Evolutionary conservation across 2,113 vertebrate genomes (phyloP).

Genomic region (Zosterops japonicus): DNA sequence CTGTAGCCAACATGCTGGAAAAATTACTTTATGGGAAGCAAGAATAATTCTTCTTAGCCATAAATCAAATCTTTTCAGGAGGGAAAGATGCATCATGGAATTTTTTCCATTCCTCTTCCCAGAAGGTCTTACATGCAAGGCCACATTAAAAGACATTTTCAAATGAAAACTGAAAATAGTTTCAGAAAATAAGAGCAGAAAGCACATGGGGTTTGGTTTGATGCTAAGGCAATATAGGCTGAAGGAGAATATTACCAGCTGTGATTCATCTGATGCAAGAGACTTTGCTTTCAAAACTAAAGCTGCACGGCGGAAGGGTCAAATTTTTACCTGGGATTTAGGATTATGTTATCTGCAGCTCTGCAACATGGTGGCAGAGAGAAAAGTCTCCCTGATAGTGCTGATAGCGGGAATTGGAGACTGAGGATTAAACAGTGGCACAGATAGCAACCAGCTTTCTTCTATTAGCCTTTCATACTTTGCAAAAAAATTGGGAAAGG

Average conservation of each 20-base stretch:
- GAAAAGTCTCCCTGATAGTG: conserved; percentile 39
- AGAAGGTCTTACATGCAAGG: conserved; percentile 4
- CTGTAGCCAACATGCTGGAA: conserved; percentile 43
- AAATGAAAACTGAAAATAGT: conserved; percentile 50
- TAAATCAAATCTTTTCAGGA: conserved; percentile 61
- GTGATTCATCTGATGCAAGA: conserved; percentile 54
- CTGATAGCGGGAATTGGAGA: conserved; percentile 51
- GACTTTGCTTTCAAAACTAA: conserved; percentile 54
- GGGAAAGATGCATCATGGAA: conserved; percentile 22
- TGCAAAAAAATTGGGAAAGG: neutral
- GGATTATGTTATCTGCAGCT: conserved; percentile 68
- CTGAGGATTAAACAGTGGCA: conserved; percentile 50
- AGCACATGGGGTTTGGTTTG: conserved; percentile 29
- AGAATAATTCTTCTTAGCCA: conserved; percentile 24
- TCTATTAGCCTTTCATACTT: conserved; percentile 28
- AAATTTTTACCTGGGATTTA: conserved; percentile 62
- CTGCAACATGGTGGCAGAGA: conserved; percentile 64
- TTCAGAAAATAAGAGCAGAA: conserved; percentile 56
- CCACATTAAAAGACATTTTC: conserved; percentile 30
- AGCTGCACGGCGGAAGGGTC: neutral
- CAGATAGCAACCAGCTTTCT: conserved; percentile 53
- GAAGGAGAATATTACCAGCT: conserved; percentile 30
- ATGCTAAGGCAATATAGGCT: conserved; percentile 9
- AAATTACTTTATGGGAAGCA: conserved; percentile 46
- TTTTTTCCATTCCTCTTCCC: conserved; percentile 35